Base-by-base conservation (phyloP, 2,797 vertebrate species). In the Hippopotamyrus pictus region DNA sequence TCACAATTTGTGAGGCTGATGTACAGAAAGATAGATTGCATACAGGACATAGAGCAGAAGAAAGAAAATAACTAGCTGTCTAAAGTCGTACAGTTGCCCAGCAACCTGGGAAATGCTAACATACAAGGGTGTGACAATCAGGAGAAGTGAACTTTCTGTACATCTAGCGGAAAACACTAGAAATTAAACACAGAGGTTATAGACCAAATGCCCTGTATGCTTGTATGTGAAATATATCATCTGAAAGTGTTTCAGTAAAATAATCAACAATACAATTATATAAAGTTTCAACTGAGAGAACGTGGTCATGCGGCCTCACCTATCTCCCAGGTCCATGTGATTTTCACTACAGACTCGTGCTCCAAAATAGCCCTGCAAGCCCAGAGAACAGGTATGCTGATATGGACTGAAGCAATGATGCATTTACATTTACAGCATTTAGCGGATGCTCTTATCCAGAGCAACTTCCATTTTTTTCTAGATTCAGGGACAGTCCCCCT, bases 361-460 rank as follows among this genome's bases (percentile, higher is more conserved):
- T 99, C 98, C 94, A 99, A 91, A 86, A 95, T 93, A 92, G 95
- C 95, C 90, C 98, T 99, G 95, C 86, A 94, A 91, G 3, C 8
- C 22, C 41, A 92, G n/a, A 92, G 88, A 93, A 92, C 84, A 89
- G n/a, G 37, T 11, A 37, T 14, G 12, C 86, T 44, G 86, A 88
- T 37, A 62, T 37, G 44, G 86, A 88, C 46, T 88, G 44, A 9
- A 9, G 11, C 46, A 48, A 29, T 50, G 12, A 48, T 3, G n/a
- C 46, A 62, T 19, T 25, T 1, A 57, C 1, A 53, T 19, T 25
- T 54, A 54, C 53, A 57, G 19, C 19, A 57, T 57, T 57, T 57
- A n/a, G 53, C 5, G 0, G 53, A 57, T 6, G 19, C 53, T 57
- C 53, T 57, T 57, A 57, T 57, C 53, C 53, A 57, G 17, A 17